Evolutionary conservation across 2,113 vertebrate genomes (phyloP), one percentile per base, ranked within the genome.

Genomic region (Sardina pilchardus): DNA sequence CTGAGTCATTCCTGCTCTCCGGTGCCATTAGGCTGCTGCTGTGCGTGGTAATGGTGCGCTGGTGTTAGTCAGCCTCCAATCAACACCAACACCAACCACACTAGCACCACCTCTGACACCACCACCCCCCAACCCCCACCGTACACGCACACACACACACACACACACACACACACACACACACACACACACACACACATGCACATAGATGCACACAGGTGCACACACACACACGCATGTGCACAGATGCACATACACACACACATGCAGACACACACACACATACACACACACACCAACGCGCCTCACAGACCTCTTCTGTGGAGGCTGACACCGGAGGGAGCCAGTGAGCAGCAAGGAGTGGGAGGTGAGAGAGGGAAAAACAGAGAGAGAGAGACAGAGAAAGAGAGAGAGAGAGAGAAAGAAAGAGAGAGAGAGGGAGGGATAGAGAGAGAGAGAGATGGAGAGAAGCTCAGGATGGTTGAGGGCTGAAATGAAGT

Each of bases 331-430:
- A 43, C 39, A 75, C 26, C 34, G 78, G 50, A 39, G 78, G 84
- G 47, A 24, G 47, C 67, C 30, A 75, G 67, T 16, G 34, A 75
- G 47, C 43, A 8, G 30, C 44, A 8, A 81, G 88, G 86, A 82
- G 71, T 56, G 81, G 4, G 34, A 88, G 87, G 88, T 85, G 88
- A 89, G 85, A 67, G 85, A 83, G 86, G 90, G 12, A 34, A 75
- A 75, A 34, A 36, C 4, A 0, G 26, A 6, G 81, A 83, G 89
- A 44, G 36, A 14, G 34, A 63, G 85, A 56, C 82, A 48, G 86
- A 80, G 85, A 85, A 88, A 91, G 85, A 84, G 83, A 85, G 88
- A 53, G 84, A 81, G 90, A 92, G 83, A 89, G 89, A 91, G 56
- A 56, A 87, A n/a, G n/a, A n/a, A 4, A 0, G 34, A 6, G 81